Evolutionary conservation across 2,797 vertebrate genomes (phyloP).

Genomic region (Cryptoprocta ferox): DNA sequence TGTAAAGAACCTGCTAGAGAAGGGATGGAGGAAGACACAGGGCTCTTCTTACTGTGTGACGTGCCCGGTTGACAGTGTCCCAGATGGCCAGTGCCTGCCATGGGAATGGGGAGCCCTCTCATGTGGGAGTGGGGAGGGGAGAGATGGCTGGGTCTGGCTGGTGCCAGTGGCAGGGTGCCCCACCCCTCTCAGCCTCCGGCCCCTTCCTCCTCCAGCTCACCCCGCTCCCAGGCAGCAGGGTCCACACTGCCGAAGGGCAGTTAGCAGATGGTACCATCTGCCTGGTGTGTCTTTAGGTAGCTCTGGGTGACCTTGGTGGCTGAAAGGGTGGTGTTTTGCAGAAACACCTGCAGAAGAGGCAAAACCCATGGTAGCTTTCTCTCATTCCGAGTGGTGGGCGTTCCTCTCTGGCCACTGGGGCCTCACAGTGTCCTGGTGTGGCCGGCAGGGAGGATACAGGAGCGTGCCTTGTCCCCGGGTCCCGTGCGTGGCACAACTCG

Average conservation of each 20-base stretch:
- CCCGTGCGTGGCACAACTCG: neutral
- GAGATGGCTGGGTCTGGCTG: neutral
- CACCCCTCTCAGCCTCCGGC: neutral
- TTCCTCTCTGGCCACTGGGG: neutral
- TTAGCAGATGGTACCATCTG: neutral
- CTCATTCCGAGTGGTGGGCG: neutral
- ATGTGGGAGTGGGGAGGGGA: neutral
- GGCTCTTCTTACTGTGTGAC: neutral
- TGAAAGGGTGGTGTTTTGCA: neutral
- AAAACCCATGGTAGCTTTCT: neutral
- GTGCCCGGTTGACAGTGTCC: neutral
- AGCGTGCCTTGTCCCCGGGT: neutral
- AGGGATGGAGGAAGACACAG: neutral
- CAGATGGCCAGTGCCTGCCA: neutral
- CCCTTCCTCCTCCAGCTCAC: neutral
- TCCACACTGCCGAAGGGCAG: neutral
- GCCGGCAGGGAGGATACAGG: neutral
- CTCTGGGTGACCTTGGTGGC: neutral
- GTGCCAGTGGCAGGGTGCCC: no score
- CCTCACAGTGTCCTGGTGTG: neutral
- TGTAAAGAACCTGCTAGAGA: neutral
- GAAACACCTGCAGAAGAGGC: neutral
- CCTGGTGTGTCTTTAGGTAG: neutral
- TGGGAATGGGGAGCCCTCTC: neutral
- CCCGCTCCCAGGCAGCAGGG: neutral